phyloP scores from a whole-genome alignment of 2,888 invertebrate species.

The Tachystola acroxantha region DNA sequence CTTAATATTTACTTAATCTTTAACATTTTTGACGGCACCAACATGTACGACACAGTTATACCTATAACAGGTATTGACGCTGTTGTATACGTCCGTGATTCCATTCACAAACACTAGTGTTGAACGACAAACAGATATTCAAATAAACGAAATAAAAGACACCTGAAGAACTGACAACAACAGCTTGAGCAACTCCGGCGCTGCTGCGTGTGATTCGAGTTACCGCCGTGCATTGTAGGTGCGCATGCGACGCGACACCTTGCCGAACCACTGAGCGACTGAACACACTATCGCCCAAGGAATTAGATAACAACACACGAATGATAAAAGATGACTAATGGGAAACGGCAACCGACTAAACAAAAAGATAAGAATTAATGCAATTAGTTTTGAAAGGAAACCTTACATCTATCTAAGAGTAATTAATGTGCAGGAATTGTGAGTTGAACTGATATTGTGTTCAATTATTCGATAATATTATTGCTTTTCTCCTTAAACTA shows the following conservation, averaged over 20 bases:
- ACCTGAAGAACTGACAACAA: slow-evolving; percentile 22
- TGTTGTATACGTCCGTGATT: no score
- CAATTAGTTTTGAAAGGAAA: slow-evolving; percentile 21
- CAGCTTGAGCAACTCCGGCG: slow-evolving; percentile 9
- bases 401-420: slow-evolving; percentile 12
- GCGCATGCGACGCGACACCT: slow-evolving; percentile 13
- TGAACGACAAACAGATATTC: no score
- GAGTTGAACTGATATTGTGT: no score
- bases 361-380: slow-evolving; percentile 26
- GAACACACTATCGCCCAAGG: slow-evolving; percentile 31
- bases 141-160: no score
- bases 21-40: no score
- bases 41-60: no score
- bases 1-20: no score
- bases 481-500: no score
- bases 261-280: slow-evolving; percentile 13
- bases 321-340: slow-evolving; percentile 60
- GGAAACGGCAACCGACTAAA: slow-evolving; percentile 27
- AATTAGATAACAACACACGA: slow-evolving; percentile 42
- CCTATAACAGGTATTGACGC: no score
- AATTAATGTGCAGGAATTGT: no score
- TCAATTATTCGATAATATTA: no score
- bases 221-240: neutral
- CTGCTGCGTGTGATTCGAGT: neutral
- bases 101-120: no score